A percentile compares a stretch with the other conserved stretches of the same genome.
Conservation (phyloP, 2,113 vertebrate species). For the Notechis scutatus region DNA sequence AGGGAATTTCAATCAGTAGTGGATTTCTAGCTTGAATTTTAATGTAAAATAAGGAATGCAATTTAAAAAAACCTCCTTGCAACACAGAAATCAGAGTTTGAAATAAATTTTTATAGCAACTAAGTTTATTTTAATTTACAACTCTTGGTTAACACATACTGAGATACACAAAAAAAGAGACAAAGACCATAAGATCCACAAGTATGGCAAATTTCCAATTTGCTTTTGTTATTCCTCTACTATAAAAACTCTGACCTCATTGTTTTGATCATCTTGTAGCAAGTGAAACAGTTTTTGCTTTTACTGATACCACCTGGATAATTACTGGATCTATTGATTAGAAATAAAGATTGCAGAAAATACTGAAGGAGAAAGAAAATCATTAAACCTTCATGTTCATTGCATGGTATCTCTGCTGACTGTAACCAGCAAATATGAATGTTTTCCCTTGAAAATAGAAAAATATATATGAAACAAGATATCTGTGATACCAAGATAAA, state of each 20-base stretch:
- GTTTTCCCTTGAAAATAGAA: background rate
- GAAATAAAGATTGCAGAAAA: constrained; percentile 13
- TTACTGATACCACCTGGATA: accelerated
- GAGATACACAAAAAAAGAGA: background rate
- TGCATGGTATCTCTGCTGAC: background rate
- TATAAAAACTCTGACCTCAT: background rate
- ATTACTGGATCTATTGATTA: background rate
- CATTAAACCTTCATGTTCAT: background rate
- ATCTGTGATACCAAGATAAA: background rate
- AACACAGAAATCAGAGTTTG: background rate
- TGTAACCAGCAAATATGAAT: background rate
- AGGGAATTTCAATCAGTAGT: background rate
- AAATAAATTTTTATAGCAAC: background rate
- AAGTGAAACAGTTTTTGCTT: background rate
- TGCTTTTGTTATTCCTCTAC: background rate
- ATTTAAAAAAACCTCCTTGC: background rate
- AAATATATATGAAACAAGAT: background rate
- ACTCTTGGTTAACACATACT: background rate
- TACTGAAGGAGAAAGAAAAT: constrained; percentile 8
- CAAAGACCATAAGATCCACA: background rate
- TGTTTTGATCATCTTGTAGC: background rate
- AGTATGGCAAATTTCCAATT: background rate
- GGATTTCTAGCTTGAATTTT: background rate
- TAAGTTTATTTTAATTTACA: background rate
- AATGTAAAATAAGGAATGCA: background rate